Evolutionary conservation across 1,140 invertebrate species (phyloP).

Genomic region (Bombus affinis): DNA sequence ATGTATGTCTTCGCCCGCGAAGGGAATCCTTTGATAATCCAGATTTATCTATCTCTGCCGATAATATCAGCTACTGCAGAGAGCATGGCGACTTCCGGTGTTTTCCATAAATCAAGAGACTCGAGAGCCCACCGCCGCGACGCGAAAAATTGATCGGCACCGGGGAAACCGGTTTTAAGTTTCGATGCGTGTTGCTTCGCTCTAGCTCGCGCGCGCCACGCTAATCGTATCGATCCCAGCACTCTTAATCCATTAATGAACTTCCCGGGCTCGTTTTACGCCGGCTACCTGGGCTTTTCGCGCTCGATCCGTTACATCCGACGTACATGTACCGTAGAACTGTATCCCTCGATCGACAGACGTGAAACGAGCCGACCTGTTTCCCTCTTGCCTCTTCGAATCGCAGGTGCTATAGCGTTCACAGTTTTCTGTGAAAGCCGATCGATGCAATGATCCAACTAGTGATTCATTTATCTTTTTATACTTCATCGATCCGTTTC

Average conservation of each 20-base stretch:
- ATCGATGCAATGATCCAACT: not conserved
- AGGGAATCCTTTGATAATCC: slow-evolving; percentile 48
- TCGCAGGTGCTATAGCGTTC: not conserved
- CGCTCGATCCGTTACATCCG: slow-evolving; percentile 58
- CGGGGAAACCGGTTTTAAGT: slow-evolving; percentile 55
- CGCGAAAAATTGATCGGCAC: slow-evolving; percentile 59
- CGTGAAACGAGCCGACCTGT: slow-evolving; percentile 36
- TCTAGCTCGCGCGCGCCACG: slow-evolving; percentile 11
- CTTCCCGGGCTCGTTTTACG: slow-evolving; percentile 71
- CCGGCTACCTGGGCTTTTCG: slow-evolving; percentile 66
- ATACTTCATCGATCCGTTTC: too few species aligned
- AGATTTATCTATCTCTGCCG: slow-evolving; percentile 51
- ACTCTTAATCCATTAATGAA: slow-evolving; percentile 79
- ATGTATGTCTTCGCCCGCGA: slow-evolving; percentile 30
- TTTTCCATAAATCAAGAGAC: slow-evolving; percentile 49
- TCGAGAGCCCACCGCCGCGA: not conserved
- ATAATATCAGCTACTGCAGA: slow-evolving; percentile 35
- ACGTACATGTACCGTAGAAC: slow-evolving; percentile 30
- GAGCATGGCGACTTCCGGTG: slow-evolving; percentile 18
- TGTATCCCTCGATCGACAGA: slow-evolving; percentile 17
- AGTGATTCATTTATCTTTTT: not conserved
- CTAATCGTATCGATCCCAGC: slow-evolving; percentile 74
- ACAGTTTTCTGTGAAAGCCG: not conserved
- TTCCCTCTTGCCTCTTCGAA: slow-evolving; percentile 13
- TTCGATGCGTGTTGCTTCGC: slow-evolving; percentile 57